phyloP scores from a whole-genome alignment of 2,888 invertebrate species.

The Lingula anatina region DNA sequence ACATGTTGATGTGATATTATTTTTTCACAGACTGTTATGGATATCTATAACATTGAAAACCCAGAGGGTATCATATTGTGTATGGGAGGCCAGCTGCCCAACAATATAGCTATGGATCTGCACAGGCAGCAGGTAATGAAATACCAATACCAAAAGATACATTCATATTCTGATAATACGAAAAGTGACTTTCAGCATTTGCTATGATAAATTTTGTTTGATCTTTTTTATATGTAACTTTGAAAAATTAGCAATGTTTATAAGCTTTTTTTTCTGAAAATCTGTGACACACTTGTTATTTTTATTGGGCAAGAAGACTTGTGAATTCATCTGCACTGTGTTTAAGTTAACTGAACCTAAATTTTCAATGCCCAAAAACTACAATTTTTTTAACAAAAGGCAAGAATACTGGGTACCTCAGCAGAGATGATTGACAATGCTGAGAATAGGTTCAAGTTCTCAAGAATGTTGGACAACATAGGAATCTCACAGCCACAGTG shows the following conservation, averaged over 20 bases:
- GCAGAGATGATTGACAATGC: conserved; percentile 96
- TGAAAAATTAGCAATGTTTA: too few relatives aligned
- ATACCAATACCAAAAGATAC: too few relatives aligned
- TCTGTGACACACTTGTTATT: too few relatives aligned
- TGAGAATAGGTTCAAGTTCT: conserved; percentile 98
- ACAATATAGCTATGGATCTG: conserved; percentile 99
- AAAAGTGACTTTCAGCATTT: too few relatives aligned
- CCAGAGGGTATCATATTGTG: conserved; percentile 92
- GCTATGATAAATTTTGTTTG: too few relatives aligned
- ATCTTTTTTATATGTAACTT: too few relatives aligned
- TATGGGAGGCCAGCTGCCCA: conserved; percentile 98
- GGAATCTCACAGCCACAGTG: conserved; percentile 92
- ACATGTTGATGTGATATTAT: not conserved
- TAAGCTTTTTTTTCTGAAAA: too few relatives aligned
- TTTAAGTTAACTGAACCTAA: too few relatives aligned
- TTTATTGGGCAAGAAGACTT: too few relatives aligned
- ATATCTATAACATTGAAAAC: conserved; percentile 88
- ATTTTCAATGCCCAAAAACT: too few relatives aligned
- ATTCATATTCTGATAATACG: too few relatives aligned
- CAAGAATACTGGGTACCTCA: conserved; percentile 87
- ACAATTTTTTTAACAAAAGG: conserved; percentile 53
- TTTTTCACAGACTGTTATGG: conserved; percentile 75
- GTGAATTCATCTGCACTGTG: too few relatives aligned
- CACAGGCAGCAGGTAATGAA: conserved; percentile 59
- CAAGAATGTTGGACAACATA: conserved; percentile 90